Conservation (phyloP, 2,797 vertebrate genomes). For the Tarsius wallacei region DNA sequence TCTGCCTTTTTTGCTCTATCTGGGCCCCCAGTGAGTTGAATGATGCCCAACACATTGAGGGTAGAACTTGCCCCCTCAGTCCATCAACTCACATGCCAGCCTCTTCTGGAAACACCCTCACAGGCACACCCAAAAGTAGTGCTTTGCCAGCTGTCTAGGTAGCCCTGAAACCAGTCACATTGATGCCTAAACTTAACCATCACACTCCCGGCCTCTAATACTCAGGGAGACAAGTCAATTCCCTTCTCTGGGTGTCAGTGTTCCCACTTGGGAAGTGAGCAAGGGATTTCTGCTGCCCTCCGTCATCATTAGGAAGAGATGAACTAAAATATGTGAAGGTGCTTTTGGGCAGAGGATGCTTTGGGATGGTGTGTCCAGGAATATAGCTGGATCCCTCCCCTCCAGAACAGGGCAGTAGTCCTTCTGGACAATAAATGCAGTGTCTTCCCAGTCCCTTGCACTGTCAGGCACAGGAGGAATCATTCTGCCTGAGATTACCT, state of each 20-base stretch:
- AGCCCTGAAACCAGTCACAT: background rate
- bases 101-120: background rate
- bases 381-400: background rate
- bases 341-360: background rate
- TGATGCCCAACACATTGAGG: background rate
- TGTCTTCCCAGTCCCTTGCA: background rate
- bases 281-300: background rate
- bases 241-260: background rate
- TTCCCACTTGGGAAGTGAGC: background rate
- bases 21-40: background rate
- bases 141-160: background rate
- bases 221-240: conserved; percentile 1
- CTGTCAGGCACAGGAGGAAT: background rate
- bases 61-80: background rate
- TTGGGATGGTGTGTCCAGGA: background rate
- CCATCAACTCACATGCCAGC: background rate
- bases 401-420: background rate
- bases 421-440: background rate
- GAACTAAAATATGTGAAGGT: background rate
- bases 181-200: background rate
- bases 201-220: conserved; percentile 12
- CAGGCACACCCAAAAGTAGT: background rate
- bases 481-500: background rate
- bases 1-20: background rate
- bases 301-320: background rate